phyloP scores from a whole-genome alignment of 2,888 invertebrate genomes.

The Poecilus cupreus region DNA sequence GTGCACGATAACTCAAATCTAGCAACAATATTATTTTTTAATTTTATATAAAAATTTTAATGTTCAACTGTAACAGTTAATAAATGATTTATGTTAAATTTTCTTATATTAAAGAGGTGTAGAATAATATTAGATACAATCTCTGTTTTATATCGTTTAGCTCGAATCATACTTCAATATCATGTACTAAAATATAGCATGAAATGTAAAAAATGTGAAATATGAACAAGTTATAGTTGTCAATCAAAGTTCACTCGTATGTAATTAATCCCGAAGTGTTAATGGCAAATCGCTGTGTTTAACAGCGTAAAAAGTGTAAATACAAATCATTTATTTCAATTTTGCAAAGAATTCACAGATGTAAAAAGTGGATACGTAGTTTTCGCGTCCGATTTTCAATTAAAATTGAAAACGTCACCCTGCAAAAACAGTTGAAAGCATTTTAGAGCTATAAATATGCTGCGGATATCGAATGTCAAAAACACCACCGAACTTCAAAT shows the following conservation, averaged over 20 bases:
- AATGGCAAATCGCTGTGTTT: constrained; percentile 2
- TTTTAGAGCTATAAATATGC: background rate
- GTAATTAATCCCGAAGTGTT: background rate
- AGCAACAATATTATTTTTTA: too few species aligned
- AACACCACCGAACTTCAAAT: background rate
- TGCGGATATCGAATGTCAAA: constrained; percentile 21
- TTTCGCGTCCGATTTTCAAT: background rate
- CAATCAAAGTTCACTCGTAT: background rate
- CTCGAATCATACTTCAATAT: too few species aligned
- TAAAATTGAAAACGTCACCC: constrained; percentile 17
- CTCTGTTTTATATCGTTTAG: too few species aligned
- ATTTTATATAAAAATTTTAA: too few species aligned
- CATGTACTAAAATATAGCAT: too few species aligned
- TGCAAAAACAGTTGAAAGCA: background rate
- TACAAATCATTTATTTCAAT: constrained; percentile 29
- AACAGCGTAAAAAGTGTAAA: constrained; percentile 2
- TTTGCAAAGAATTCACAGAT: background rate
- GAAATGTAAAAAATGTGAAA: too few species aligned
- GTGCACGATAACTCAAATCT: too few species aligned
- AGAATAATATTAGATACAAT: too few species aligned
- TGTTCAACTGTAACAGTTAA: too few species aligned
- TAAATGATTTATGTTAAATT: too few species aligned
- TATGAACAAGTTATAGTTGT: background rate
- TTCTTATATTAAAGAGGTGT: too few species aligned
- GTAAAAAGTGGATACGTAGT: background rate